Evolutionary conservation across 1,140 invertebrate genomes (phyloP).

Genomic region (Solenopsis invicta): DNA sequence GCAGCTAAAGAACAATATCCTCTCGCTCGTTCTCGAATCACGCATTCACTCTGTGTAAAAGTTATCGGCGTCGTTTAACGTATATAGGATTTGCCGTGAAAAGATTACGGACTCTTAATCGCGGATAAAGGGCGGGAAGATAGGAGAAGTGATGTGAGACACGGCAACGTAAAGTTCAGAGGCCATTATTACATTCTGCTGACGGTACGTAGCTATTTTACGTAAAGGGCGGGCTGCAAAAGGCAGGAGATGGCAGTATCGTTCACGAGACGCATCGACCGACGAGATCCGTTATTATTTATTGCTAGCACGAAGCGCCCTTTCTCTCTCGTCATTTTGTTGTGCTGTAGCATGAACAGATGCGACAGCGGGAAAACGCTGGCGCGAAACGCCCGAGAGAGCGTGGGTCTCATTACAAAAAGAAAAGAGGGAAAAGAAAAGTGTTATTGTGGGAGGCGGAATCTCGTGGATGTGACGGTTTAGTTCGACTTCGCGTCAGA

Average conservation of each 20-base stretch:
- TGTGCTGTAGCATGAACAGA: slow-evolving; percentile 16
- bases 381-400: slow-evolving; percentile 6
- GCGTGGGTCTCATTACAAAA: slow-evolving; percentile 22
- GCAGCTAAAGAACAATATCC: background rate
- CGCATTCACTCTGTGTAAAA: background rate
- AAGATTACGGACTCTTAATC: slow-evolving; percentile 29
- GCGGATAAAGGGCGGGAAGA: slow-evolving; percentile 19
- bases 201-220: slow-evolving; percentile 62
- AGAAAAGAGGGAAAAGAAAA: background rate
- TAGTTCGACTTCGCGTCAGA: slow-evolving; percentile 27
- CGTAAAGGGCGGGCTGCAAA: slow-evolving; percentile 38
- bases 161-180: slow-evolving; percentile 75
- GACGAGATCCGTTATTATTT: slow-evolving; percentile 69
- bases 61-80: background rate
- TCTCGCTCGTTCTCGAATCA: background rate
- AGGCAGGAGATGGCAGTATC: slow-evolving; percentile 31
- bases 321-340: slow-evolving; percentile 51
- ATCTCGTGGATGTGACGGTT: slow-evolving; percentile 33
- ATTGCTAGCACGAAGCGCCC: slow-evolving; percentile 52
- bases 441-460: slow-evolving; percentile 38
- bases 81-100: background rate
- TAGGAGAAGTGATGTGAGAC: slow-evolving; percentile 65
- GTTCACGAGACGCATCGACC: slow-evolving; percentile 57
- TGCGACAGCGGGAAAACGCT: slow-evolving; percentile 41
- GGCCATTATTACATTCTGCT: slow-evolving; percentile 74